These are phyloP conservation scores for Proctacanthus coquilletti DNA, from an alignment of 1,140 invertebrate species.

Conservation along the genomic window DNA sequence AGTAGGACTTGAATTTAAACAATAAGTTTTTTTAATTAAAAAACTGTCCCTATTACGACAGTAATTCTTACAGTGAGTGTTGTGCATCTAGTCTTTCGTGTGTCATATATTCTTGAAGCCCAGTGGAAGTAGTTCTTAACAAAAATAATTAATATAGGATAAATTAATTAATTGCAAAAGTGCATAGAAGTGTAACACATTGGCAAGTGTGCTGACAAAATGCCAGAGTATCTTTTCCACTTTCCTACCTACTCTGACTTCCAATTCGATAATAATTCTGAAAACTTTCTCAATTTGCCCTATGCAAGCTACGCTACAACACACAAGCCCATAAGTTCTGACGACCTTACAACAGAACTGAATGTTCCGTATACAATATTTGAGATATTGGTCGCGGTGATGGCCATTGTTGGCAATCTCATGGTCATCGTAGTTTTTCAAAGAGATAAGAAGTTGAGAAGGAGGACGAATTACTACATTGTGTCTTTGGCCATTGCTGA, in stretches of 20 bases:
- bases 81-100: too few species aligned
- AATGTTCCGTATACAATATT: slow-evolving; percentile 33
- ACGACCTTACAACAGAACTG: slow-evolving; percentile 14
- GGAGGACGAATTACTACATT: slow-evolving; percentile 83
- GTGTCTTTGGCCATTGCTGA: slow-evolving; percentile 76
- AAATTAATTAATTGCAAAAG: too few species aligned
- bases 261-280: slow-evolving; percentile 14
- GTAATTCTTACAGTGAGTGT: too few species aligned
- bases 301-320: slow-evolving; percentile 11
- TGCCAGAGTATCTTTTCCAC: too few species aligned
- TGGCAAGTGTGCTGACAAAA: too few species aligned
- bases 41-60: too few species aligned
- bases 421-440: slow-evolving; percentile 72
- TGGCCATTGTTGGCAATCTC: slow-evolving; percentile 67
- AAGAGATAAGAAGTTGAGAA: slow-evolving; percentile 54
- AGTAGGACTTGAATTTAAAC: too few species aligned
- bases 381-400: slow-evolving; percentile 64
- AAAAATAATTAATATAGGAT: too few species aligned
- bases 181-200: too few species aligned
- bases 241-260: slow-evolving; percentile 21
- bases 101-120: too few species aligned
- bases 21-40: too few species aligned
- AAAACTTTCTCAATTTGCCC: slow-evolving; percentile 16
- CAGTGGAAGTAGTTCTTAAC: too few species aligned
- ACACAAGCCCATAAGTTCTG: slow-evolving; percentile 5